Base-by-base conservation (phyloP, 2,888 invertebrate genomes). In the Aproaerema taeniolella region DNA sequence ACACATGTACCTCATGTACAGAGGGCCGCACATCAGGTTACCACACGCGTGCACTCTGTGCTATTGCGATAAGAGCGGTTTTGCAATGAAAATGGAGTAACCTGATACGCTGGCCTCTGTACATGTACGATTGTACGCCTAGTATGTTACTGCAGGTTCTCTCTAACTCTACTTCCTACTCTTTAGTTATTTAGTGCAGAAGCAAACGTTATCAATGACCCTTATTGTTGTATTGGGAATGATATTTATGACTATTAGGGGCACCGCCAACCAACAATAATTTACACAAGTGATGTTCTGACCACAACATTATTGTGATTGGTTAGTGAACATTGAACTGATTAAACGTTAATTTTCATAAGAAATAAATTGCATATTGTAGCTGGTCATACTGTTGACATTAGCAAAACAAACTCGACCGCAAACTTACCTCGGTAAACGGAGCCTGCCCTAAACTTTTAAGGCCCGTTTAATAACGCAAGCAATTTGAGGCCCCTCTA, bases 401-500 rank as follows among this genome's bases (percentile, higher is more conserved):
- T 67, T 69, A 56, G 63, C 55, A 75, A 80, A 80, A 78, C 72
- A 83, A 82, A 82, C 78, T 70, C 65, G 55, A 75, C 81, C 67
- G 72, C 67, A 56, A 63, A 75, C 69, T 72, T 75, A 74, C 82
- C 82, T 85, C 66, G 77, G 76, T 67, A 80, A 83, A 83, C 80
- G 68, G 72, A 77, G 68, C 61, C 65, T 70, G 69, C 77, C 79
- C 73, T 76, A 79, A 86, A 83, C 79, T 85, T 85, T 86, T 78
- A 77, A 80, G 82, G 78, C 68, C 65, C 73, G 69, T 71, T 72
- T 86, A 83, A 83, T 83, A 83, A 83, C 73, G 77, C 77, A 72
- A 77, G 82, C 79, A 79, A 80, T 82, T 83, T 79, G 72, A 55
- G 77, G 78, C 69, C 79, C 77, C 79, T 74, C 71, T 83, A 75